These are phyloP conservation scores for Pangasius mekongensis DNA, from an alignment of 2,797 vertebrate genomes.

Conservation along the genomic window DNA sequence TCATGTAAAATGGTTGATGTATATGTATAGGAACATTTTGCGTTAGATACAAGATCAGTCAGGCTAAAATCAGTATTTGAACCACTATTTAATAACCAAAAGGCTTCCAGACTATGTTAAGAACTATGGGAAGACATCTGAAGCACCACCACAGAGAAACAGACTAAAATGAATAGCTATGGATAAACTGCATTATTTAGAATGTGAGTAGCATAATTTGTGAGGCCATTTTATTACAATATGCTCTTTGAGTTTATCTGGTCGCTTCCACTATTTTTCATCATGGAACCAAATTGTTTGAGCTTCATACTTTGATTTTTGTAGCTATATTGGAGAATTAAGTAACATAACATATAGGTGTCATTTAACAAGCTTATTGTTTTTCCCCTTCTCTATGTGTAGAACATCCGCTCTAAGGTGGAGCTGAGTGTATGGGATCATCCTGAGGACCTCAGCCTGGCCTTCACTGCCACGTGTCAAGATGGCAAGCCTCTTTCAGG, in stretches of 20 bases:
- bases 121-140: not conserved
- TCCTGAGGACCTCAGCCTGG: slow-evolving; percentile 89
- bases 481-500: slow-evolving; percentile 87
- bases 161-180: not conserved
- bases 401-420: slow-evolving; percentile 98
- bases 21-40: not conserved
- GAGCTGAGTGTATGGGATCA: slow-evolving; percentile 93
- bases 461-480: slow-evolving; percentile 94
- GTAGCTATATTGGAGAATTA: not conserved
- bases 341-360: not conserved
- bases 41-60: not conserved
- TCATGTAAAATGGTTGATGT: not conserved
- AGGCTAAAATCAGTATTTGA: not conserved
- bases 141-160: not conserved
- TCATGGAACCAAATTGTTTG: not conserved
- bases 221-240: not conserved
- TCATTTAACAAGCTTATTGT: slow-evolving; percentile 3
- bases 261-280: not conserved
- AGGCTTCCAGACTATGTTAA: not conserved
- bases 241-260: not conserved
- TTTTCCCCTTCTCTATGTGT: slow-evolving; percentile 34
- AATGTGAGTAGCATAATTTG: not conserved
- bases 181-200: not conserved
- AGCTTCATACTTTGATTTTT: not conserved
- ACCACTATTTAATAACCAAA: not conserved